Base-by-base conservation (phyloP, 2,888 invertebrate genomes). In the Drosophila villosipedis region DNA sequence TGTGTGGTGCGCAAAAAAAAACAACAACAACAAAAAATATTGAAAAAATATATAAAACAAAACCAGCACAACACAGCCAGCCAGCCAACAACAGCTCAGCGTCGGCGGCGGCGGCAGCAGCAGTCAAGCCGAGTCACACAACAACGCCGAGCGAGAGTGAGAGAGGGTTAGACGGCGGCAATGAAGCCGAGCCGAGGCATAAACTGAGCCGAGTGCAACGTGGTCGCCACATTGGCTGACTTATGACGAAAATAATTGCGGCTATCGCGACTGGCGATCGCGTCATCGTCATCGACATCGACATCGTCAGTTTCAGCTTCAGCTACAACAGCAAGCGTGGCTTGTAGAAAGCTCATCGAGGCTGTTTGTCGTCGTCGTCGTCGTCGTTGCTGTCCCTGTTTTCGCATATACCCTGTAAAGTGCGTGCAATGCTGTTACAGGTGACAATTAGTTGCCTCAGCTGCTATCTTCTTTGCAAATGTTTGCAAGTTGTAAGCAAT, bases 181-280 rank as follows among this genome's bases (percentile, higher is more conserved):
- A 19, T 30, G 28, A 28, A 19, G 50, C 30, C 50, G 50, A 52
- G 52, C 52, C 50, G 50, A 52, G 50, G n/a, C 35, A 22, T 25
- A 33, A 55, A 52, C 49, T 39, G 64, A 71, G 76, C 70, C 87
- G 78, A 73, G 76, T 78, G 83, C 76, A 78, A 61, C 72, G 79
- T 80, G 80, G 89, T 82, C 89, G 90, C 90, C 91, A 85, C 79
- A 84, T 83, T 82, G 90, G 91, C 90, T 91, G 90, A 91, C 87
- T 89, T 88, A 89, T 88, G 91, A 83, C 80, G 90, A 88, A 86
- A 87, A 86, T 89, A 86, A 87, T 87, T 87, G 86, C 83, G 81
- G 89, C 85, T 89, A 84, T 89, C 89, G 70, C 71, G 73, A 73
- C 82, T 82, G 80, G 84, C 82, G 81, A 89, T 90, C 89, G 84